These are phyloP conservation scores for Charadrius vociferus DNA, from an alignment of 2,113 vertebrate genomes.

Conservation along the genomic window DNA sequence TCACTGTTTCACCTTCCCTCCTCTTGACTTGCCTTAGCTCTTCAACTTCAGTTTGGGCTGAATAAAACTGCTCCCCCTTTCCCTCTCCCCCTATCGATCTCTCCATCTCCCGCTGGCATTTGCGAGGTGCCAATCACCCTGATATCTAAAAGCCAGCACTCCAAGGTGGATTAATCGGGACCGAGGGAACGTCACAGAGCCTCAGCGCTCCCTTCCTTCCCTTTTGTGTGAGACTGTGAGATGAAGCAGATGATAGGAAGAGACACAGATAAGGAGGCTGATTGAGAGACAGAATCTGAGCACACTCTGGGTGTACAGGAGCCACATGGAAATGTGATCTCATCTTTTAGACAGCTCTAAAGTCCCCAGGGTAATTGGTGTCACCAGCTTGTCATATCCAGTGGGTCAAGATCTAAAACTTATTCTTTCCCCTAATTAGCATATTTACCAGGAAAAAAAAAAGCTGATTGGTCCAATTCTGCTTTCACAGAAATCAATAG, in stretches of 20 bases:
- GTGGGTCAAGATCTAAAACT: slow-evolving; percentile 32
- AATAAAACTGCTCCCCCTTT: background rate
- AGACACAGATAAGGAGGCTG: slow-evolving; percentile 27
- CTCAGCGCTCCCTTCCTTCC: accelerated
- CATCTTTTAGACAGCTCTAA: slow-evolving; percentile 56
- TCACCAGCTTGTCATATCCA: slow-evolving; percentile 44
- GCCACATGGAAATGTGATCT: slow-evolving; percentile 17
- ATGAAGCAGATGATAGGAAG: slow-evolving; percentile 39
- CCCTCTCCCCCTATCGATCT: background rate
- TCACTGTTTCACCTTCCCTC: background rate
- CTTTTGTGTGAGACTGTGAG: slow-evolving; percentile 26
- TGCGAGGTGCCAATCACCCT: slow-evolving; percentile 24
- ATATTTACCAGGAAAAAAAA: background rate
- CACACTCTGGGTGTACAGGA: background rate
- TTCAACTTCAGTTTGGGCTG: background rate
- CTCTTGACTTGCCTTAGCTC: background rate
- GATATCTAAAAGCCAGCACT: slow-evolving; percentile 40
- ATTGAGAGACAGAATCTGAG: slow-evolving; percentile 50
- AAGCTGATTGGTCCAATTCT: background rate
- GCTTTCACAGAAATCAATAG: background rate
- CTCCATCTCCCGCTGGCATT: slow-evolving; percentile 21
- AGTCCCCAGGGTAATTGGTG: slow-evolving; percentile 49
- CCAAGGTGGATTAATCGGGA: slow-evolving; percentile 4
- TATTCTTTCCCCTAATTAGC: background rate
- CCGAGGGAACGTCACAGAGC: background rate